phyloP scores from a whole-genome alignment of 2,888 invertebrate species.

The Mimas tiliae region DNA sequence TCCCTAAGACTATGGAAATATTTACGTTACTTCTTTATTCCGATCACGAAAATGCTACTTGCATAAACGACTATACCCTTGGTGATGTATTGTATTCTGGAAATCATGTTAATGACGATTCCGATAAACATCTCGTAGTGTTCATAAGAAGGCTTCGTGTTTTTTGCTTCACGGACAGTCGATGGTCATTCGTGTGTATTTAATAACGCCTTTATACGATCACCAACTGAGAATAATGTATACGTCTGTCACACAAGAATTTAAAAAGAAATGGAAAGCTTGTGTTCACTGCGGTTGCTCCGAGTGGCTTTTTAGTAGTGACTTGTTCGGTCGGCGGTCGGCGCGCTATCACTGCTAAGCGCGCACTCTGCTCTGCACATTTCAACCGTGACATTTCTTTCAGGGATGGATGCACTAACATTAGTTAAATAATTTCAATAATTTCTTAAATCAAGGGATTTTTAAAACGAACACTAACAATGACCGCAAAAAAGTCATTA shows the following conservation, averaged over 20 bases:
- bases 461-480: too few species aligned
- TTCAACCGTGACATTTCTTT: constrained; percentile 77
- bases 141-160: not conserved
- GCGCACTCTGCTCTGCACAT: constrained; percentile 56
- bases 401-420: constrained; percentile 62
- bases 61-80: constrained; percentile 67
- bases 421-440: too few species aligned
- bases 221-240: not conserved
- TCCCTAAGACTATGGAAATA: constrained; percentile 72
- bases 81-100: constrained; percentile 44
- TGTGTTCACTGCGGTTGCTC: constrained; percentile 47
- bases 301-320: constrained; percentile 57
- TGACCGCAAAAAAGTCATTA: too few species aligned
- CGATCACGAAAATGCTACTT: constrained; percentile 64
- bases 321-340: constrained; percentile 37
- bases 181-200: constrained; percentile 6
- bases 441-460: too few species aligned
- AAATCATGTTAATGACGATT: constrained; percentile 31
- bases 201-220: not conserved
- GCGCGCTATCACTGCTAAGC: constrained; percentile 42
- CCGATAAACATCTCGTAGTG: constrained; percentile 22
- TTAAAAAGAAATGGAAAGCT: constrained; percentile 1
- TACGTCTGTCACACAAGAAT: not conserved
- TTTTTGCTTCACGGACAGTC: constrained; percentile 1
- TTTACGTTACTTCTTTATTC: constrained; percentile 67